phyloP scores from a whole-genome alignment of 1,140 invertebrate species.

The Tribolium castaneum region DNA sequence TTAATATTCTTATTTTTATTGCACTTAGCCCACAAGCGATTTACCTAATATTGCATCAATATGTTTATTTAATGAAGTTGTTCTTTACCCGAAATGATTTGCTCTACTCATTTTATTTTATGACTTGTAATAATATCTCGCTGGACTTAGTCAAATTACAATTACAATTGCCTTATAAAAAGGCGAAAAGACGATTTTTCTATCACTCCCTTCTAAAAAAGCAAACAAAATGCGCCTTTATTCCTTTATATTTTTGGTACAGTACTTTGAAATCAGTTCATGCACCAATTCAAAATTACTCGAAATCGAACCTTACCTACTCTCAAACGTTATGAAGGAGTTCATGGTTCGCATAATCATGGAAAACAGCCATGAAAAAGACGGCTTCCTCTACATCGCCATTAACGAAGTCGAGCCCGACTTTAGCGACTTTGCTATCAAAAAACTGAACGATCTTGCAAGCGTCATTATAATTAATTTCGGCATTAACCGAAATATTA shows the following conservation, averaged over 20 bases:
- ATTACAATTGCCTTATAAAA: too few species aligned
- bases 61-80: too few species aligned
- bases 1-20: too few species aligned
- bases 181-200: too few species aligned
- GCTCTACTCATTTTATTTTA: too few species aligned
- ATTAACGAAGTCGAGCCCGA: slow-evolving; percentile 28
- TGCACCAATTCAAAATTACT: neutral
- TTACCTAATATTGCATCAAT: too few species aligned
- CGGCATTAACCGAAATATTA: neutral
- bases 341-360: slow-evolving; percentile 13
- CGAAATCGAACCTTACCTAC: neutral
- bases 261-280: neutral
- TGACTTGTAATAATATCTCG: too few species aligned
- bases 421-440: neutral
- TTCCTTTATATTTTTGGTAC: neutral
- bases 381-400: neutral
- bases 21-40: too few species aligned
- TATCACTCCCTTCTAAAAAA: neutral
- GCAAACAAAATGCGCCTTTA: neutral
- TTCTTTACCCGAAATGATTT: too few species aligned
- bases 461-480: slow-evolving; percentile 14
- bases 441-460: neutral
- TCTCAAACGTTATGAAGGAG: slow-evolving; percentile 10
- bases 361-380: slow-evolving; percentile 10
- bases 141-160: too few species aligned